Conservation (phyloP, 2,797 vertebrate species). For the Varecia variegata region DNA sequence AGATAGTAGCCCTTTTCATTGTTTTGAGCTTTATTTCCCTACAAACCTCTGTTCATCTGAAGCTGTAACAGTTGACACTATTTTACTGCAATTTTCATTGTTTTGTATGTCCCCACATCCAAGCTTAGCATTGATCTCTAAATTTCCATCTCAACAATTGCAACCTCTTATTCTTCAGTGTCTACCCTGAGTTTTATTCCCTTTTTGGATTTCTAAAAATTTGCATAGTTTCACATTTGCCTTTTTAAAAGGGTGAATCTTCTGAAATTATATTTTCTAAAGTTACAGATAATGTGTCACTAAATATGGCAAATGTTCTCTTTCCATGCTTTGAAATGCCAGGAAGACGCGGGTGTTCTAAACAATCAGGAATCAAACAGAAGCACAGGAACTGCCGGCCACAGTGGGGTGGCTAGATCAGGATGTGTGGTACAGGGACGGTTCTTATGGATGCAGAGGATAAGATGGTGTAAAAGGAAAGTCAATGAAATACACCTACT, state of each 20-base stretch:
- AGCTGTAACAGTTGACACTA: neutral
- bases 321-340: neutral
- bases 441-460: neutral
- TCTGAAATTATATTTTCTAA: constrained; percentile 51
- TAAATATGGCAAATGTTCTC: neutral
- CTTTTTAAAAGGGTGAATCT: constrained; percentile 26
- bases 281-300: neutral
- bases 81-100: constrained; percentile 37
- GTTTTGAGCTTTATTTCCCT: neutral
- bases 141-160: neutral
- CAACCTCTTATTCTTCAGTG: neutral
- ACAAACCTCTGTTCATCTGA: neutral
- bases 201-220: constrained; percentile 25
- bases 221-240: neutral
- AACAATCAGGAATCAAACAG: neutral
- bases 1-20: constrained; percentile 21
- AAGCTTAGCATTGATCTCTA: neutral
- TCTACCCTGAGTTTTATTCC: neutral
- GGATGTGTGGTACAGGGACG: neutral
- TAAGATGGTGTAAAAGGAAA: neutral
- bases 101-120: neutral
- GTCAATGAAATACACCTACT: neutral
- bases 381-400: neutral
- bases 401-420: neutral
- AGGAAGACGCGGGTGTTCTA: neutral